Evolutionary conservation across 2,888 invertebrate genomes (phyloP), one percentile per base, ranked within the genome.

Genomic region (Meganola albula): DNA sequence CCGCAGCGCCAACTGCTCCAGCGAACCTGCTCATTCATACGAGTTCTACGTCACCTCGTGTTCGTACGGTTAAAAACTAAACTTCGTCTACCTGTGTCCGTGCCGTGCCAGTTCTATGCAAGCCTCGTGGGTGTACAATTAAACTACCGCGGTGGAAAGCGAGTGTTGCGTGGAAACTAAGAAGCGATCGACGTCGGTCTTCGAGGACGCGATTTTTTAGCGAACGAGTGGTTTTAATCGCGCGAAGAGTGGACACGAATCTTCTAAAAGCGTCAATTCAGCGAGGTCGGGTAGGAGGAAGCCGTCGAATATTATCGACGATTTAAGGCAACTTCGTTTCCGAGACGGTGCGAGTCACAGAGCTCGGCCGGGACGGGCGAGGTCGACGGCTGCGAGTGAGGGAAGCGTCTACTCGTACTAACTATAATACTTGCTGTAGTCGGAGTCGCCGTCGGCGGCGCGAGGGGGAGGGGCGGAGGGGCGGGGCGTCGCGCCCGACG

Each of bases 371-470:
- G 20, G n/a, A 5, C 22, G 33, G 28, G 42, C 29, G 35, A 9
- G 43, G 31, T 45, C 45, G 53, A 50, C 43, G 44, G 58, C 61
- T 57, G 69, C n/a, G 69, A 62, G 56, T 44, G 31, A 33, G 37
- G 38, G 37, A 82, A 84, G 84, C 83, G 64, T 66, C 83, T 82
- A 83, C 78, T 59, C 50, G 53, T 78, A 83, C 84, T 83, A 83
- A 84, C 84, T 83, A 78, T 84, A 84, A 84, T 84, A 84, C 83
- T 84, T 84, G 83, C 84, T 84, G 83, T 83, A 84, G 79, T 84
- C 84, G 72, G 82, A 80, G 62, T 83, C 83, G 66, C 70, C 72
- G 61, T 79, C 79, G 27, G 75, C 59, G 43, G 36, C 55, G 58
- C 21, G 52, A 44, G 18, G 48, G 36, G 39, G 50, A 36, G 14